Evolutionary conservation across 2,888 invertebrate species (phyloP), one percentile per base, ranked within the genome.

Genomic region (Poecilobothrus nobilitatus): DNA sequence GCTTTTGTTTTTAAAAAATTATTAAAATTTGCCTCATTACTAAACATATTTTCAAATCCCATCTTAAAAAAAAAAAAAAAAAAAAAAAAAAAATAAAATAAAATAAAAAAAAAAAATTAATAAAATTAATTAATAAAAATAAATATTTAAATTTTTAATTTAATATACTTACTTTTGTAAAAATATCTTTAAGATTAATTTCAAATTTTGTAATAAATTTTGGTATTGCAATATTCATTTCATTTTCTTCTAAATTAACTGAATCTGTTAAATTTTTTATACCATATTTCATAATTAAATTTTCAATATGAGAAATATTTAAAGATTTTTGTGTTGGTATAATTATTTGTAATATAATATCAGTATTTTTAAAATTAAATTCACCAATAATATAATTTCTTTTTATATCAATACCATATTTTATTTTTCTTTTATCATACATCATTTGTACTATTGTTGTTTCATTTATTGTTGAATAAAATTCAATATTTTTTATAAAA

Each of bases 171-270:
- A 80, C 92, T 84, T 89, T 84, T 61, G 83, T 78, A 66, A 94
- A 80, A 65, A 86, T 76, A 0, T 83, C 79, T 1, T 81, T 82
- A 70, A 94, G 81, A 69, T 91, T 84, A 10, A 91, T 85, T 68
- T 86, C 86, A 21, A 87, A 87, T 79, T 94, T 92, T 66, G 92
- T 87, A 80, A 91, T 92, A 79, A 94, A 94, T 80, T 90, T 92
- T 5, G 94, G 94, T 66, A 94, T 73, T 6, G 18, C 63, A 66
- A 80, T 74, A 64, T 76, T 72, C 1, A 71, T 73, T 0, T 76
- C 75, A 71, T 89, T 75, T n/a, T 86, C 86, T 0, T 81, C 76
- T 63, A 92, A 76, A 70, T 88, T 85, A 37, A 86, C 82, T 3
- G 77, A 79, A 0, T 86, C 84, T 34, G 94, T 76, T 75, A 89